Conservation (phyloP, 2,888 invertebrate species). For the Bugulina stolonifera region DNA sequence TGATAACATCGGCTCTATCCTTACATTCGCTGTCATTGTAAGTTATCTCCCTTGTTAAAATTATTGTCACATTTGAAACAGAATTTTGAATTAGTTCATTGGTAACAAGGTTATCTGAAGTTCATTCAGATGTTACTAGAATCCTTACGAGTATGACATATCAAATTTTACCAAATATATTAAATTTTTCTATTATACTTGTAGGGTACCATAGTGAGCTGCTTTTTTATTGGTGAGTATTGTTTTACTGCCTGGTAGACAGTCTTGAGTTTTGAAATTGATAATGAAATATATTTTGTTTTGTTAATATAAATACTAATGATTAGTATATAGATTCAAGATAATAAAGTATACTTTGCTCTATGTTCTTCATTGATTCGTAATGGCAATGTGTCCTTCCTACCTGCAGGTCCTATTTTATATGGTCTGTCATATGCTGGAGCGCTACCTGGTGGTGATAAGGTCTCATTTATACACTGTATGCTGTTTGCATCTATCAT, state of each 20-base stretch:
- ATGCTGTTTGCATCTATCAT: conserved; percentile 58
- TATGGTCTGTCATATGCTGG: conserved; percentile 41
- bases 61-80: too few species aligned
- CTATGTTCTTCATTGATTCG: too few species aligned
- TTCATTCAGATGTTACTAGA: too few species aligned
- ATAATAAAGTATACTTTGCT: too few species aligned
- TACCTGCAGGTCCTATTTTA: conserved; percentile 38
- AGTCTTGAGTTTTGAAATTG: background rate
- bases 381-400: too few species aligned
- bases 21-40: conserved; percentile 58
- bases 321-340: too few species aligned
- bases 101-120: too few species aligned
- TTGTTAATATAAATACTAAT: background rate
- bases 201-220: conserved; percentile 46
- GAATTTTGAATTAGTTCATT: too few species aligned
- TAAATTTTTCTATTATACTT: conserved; percentile 30
- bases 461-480: conserved; percentile 39
- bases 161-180: too few species aligned
- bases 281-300: background rate
- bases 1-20: conserved; percentile 57
- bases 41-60: conserved; percentile 37
- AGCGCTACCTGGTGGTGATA: conserved; percentile 40
- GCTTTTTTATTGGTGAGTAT: conserved; percentile 43
- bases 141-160: too few species aligned
- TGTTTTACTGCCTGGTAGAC: too few species aligned